Conservation (phyloP, 2,797 vertebrate species). For the Sitta carolinensis region DNA sequence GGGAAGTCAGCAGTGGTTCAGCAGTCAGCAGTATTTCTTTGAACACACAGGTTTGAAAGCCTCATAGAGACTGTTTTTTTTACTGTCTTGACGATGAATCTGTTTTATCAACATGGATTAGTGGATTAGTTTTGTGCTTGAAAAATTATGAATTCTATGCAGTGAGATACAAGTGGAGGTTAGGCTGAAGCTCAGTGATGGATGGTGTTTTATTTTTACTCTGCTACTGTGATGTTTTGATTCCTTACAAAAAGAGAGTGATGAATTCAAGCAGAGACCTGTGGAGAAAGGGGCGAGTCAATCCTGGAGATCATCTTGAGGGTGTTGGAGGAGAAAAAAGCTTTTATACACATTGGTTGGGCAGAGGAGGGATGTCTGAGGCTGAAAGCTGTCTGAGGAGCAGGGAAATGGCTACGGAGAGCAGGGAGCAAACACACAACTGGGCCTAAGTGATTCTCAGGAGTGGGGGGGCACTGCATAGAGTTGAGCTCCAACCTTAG, state of each 20-base stretch:
- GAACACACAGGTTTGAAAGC: background rate
- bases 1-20: background rate
- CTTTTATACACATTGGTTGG: background rate
- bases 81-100: background rate
- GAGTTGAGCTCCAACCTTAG: background rate
- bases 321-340: background rate
- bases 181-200: background rate
- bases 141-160: background rate
- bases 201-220: background rate
- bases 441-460: background rate
- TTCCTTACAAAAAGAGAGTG: background rate
- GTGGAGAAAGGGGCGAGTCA: background rate
- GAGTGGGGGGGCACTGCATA: background rate
- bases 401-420: background rate
- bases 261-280: background rate
- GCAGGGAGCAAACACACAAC: background rate
- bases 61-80: background rate
- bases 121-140: background rate
- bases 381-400: background rate
- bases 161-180: background rate
- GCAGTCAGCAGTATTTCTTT: background rate
- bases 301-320: background rate
- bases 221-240: background rate
- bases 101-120: background rate
- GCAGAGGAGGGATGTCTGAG: background rate